Evolutionary conservation across 2,797 vertebrate species (phyloP), one percentile per base, ranked within the genome.

Genomic region (Clamator glandarius): DNA sequence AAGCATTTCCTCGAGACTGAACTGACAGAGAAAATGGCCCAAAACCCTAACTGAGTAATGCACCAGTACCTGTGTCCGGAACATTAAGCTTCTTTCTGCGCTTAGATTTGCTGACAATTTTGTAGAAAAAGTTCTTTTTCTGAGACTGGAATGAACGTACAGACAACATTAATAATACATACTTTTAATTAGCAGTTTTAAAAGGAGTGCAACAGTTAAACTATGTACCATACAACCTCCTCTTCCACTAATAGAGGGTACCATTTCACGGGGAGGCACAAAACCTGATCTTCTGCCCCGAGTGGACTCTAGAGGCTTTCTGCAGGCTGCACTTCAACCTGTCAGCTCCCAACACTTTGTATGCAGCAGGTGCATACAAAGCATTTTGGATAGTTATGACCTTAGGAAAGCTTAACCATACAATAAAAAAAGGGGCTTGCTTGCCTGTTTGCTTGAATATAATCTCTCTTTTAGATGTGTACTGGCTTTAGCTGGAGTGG

Each of bases 31-130:
- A 87, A 96, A 68, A 88, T 11, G 73, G 87, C 63, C 8, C 28
- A 86, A 96, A 96, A 90, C 69, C 96, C 97, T 96, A 90, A 88
- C 95, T 93, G 96, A 96, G 73, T 87, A 96, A 96, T 77, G 93
- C 84, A 95, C 90, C 95, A 95, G 96, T 98, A 99, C 99, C 99
- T 99, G 98, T 98, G 94, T 99, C 98, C 95, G 97, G 97, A 97
- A 97, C 98, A 98, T 97, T 98, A 98, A 97, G 97, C 98, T 98
- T 99, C 97, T 98, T 99, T 98, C 98, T 99, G 97, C 98, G 98
- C 98, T 99, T 99, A 98, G 98, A 98, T 98, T 98, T 99, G 98
- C 98, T 99, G 98, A 99, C 98, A 98, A 99, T 99, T 99, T 99
- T 99, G 98, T 99, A 98, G 98, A 99, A 98, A 97, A 98, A 98